These are phyloP conservation scores for Syngnathus typhle DNA, from an alignment of 2,113 vertebrate genomes.

Conservation along the genomic window DNA sequence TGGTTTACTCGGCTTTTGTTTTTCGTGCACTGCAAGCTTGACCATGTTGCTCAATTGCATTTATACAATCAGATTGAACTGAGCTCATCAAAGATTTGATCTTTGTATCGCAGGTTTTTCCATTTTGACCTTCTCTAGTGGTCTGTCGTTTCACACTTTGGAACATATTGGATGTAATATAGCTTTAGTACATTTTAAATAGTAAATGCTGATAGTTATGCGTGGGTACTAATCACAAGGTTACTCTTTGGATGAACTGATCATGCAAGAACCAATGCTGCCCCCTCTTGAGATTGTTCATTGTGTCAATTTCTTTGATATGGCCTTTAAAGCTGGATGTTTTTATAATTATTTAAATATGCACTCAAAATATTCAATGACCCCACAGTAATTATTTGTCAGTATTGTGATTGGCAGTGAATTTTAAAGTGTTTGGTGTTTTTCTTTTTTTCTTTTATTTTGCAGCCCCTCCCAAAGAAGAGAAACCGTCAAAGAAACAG, in stretches of 20 bases:
- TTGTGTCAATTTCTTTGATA: neutral
- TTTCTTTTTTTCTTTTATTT: constrained; percentile 39
- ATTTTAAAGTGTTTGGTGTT: constrained; percentile 32
- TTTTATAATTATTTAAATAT: neutral
- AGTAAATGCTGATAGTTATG: neutral
- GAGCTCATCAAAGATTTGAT: no score
- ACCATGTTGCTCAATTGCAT: neutral
- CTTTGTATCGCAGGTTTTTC: no score
- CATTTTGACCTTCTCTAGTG: no score
- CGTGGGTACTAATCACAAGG: neutral
- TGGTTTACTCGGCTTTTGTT: neutral
- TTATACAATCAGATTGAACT: no score
- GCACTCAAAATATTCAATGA: neutral
- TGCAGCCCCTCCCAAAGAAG: constrained; percentile 60
- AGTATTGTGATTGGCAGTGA: neutral
- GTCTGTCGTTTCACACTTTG: no score
- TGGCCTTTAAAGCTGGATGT: neutral
- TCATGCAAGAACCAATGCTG: neutral
- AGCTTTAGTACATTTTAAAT: neutral
- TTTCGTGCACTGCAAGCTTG: neutral
- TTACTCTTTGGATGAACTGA: neutral
- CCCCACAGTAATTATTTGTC: neutral
- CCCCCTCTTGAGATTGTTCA: neutral
- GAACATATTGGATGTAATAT: neutral
- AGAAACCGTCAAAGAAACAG: constrained; percentile 58